Base-by-base conservation (phyloP, 1,140 invertebrate species). In the Trichonephila clavata region DNA sequence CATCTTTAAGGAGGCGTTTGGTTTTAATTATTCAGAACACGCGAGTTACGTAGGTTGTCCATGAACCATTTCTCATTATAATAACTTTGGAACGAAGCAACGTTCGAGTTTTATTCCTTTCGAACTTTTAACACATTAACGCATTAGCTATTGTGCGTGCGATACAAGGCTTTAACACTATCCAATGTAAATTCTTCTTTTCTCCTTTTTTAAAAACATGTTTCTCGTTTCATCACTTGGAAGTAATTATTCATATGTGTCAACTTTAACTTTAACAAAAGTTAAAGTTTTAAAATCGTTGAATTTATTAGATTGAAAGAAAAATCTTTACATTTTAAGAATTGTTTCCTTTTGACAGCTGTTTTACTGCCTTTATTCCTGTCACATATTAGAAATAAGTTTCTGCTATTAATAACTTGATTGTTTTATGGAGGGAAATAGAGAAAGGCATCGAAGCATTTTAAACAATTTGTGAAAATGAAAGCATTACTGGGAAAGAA, bases 211-310 rank as follows among this genome's bases (percentile, higher is more conserved):
- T 24, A 68, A 68, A 86, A 92, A 57, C 57, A 32, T 57, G 80
- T 57, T 92, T 86, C 60, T 8, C 61, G 90, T 86, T 92, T 92
- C 90, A 86, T 68, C 90, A 92, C 90, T 57, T 57, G 81, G 50
- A 92, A 84, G 61, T 92, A 92, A 92, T 92, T 92, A 92, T 92
- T 92, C 90, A 92, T 57, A 59, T 60, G 60, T 86, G 90, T 71
- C 90, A 92, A 27, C 63, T 92, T 92, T 91, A 60, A 77, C 80
- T 61, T 90, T 59, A 60, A 63, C 68, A 60, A 27, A 80, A 77
- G 50, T 90, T 90, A n/a, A 24, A 90, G n/a, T 80, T 90, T 59
- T 77, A 90, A 89, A 90, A 90, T 90, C 16, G 20, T 24, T 32
- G 88, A 16, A 90, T 90, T 90, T 57, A 86, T 86, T 86, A 39